Evolutionary conservation across 2,113 vertebrate species (phyloP).

Genomic region (Crocuta crocuta): DNA sequence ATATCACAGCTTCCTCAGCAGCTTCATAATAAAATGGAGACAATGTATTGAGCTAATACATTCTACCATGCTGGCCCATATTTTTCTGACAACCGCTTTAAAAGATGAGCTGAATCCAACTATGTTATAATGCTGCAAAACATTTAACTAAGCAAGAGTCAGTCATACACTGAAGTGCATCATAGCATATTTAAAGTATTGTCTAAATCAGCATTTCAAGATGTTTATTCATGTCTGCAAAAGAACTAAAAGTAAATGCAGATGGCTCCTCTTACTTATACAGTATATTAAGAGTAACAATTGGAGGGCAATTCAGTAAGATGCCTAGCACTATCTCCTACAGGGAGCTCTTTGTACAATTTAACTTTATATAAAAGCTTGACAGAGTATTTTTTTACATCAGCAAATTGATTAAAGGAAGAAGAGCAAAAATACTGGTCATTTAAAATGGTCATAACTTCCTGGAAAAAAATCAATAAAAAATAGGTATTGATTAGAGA

Average conservation of each 20-base stretch:
- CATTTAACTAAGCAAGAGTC: conserved; percentile 85
- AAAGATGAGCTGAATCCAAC: conserved; percentile 90
- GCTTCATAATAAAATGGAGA: conserved; percentile 92
- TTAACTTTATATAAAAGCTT: conserved; percentile 8
- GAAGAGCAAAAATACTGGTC: conserved; percentile 10
- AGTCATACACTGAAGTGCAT: conserved; percentile 74
- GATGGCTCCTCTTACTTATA: conserved; percentile 46
- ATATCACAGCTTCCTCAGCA: conserved; percentile 93
- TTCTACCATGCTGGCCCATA: conserved; percentile 89
- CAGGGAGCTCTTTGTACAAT: neutral
- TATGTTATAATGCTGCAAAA: conserved; percentile 89
- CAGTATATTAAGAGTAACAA: conserved; percentile 43
- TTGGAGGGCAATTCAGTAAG: neutral
- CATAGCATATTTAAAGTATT: conserved; percentile 53
- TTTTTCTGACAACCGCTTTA: conserved; percentile 93
- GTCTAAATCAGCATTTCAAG: conserved; percentile 72
- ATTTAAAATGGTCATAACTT: conserved; percentile 61
- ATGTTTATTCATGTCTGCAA: conserved; percentile 47
- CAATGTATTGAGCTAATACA: conserved; percentile 95
- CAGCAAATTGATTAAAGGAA: conserved; percentile 34
- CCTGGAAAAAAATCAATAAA: conserved; percentile 36
- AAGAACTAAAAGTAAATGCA: conserved; percentile 67
- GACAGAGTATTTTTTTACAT: conserved; percentile 35
- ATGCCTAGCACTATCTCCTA: neutral
- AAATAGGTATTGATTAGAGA: conserved; percentile 57